Percentiles rank a stretch among this genome's conserved stretches.
Evolutionary conservation across 2,797 vertebrate genomes (phyloP).

Genomic region (Coracias cyanogaster): DNA sequence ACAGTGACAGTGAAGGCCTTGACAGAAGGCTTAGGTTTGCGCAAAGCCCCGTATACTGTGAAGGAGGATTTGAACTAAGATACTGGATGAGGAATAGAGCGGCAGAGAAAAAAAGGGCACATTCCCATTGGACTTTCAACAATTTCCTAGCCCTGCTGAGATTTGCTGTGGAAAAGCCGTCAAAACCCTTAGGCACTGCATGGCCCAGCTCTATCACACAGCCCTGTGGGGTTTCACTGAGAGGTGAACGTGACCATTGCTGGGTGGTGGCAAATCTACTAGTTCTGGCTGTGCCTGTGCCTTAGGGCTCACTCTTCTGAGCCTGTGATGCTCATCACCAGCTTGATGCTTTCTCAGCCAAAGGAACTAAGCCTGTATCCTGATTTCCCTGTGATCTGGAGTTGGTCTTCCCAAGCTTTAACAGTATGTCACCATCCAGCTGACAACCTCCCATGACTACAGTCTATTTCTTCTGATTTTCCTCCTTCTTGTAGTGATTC

Average conservation of each 20-base stretch:
- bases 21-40: background rate
- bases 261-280: background rate
- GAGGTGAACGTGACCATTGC: fast-evolving
- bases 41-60: fast-evolving
- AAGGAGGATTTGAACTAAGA: background rate
- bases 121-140: background rate
- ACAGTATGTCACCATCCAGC: background rate
- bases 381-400: background rate
- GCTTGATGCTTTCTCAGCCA: background rate
- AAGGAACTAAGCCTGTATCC: background rate
- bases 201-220: background rate
- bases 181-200: background rate
- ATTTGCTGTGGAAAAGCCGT: background rate
- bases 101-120: fast-evolving
- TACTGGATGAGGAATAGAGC: fast-evolving
- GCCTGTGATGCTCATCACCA: background rate
- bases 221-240: background rate
- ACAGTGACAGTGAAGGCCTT: background rate
- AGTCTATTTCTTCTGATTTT: background rate
- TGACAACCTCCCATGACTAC: background rate
- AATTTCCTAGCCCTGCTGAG: background rate
- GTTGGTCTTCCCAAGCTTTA: background rate
- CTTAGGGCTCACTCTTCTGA: background rate
- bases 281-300: background rate
- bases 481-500: background rate